Conservation (phyloP, 2,113 vertebrate genomes). For the Brienomyrus longianalis region DNA sequence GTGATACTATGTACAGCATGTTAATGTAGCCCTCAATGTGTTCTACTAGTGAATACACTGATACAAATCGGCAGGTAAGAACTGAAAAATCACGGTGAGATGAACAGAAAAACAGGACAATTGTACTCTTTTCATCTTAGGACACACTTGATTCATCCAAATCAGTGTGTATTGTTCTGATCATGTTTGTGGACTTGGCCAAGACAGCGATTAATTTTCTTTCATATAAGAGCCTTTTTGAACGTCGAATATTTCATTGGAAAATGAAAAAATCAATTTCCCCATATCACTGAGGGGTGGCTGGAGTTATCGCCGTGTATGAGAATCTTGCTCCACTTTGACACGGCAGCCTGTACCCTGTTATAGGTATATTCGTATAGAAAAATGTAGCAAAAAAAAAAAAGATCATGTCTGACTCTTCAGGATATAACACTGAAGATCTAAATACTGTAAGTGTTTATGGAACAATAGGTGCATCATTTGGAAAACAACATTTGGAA, state of each 20-base stretch:
- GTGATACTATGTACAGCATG: background rate
- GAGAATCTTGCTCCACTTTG: background rate
- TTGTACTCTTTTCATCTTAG: background rate
- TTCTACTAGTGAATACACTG: background rate
- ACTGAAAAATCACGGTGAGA: background rate
- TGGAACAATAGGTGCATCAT: background rate
- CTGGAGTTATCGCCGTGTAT: background rate
- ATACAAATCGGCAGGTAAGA: background rate
- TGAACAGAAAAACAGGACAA: too few relatives aligned
- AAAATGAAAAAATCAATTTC: slow-evolving; percentile 7
- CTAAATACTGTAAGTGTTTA: background rate
- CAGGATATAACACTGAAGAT: background rate
- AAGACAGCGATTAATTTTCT: background rate
- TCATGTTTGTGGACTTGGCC: background rate
- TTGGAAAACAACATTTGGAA: background rate
- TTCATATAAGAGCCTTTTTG: background rate
- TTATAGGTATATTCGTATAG: too few relatives aligned
- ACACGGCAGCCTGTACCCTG: background rate
- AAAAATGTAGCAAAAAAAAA: background rate
- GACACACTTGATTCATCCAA: slow-evolving; percentile 5
- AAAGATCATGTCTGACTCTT: background rate
- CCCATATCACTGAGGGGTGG: background rate
- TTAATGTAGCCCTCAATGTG: background rate
- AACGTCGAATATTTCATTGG: background rate
- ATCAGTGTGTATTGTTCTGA: background rate